These are phyloP conservation scores for Leptopilina myrica DNA, from an alignment of 2,888 invertebrate species.

Conservation along the genomic window DNA sequence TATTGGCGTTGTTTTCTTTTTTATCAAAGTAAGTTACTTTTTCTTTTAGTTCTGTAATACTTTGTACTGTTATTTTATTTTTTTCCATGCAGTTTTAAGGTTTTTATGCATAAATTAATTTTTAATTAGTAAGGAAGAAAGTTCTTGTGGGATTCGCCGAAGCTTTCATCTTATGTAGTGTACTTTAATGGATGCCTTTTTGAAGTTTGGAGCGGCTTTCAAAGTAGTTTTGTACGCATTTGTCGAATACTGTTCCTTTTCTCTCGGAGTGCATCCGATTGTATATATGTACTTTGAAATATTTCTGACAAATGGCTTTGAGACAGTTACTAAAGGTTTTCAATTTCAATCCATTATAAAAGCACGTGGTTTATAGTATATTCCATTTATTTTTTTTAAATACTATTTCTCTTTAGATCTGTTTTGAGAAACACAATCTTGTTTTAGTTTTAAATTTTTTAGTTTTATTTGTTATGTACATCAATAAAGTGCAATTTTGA, in stretches of 20 bases:
- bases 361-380: background rate
- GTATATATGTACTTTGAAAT: conserved; percentile 22
- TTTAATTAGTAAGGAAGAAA: conserved; percentile 5
- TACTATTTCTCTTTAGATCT: too few relatives aligned
- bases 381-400: too few relatives aligned
- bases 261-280: background rate
- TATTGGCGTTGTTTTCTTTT: too few relatives aligned
- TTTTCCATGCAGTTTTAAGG: background rate
- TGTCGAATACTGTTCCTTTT: conserved; percentile 14
- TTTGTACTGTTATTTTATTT: too few relatives aligned
- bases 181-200: conserved; percentile 25
- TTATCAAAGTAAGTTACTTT: too few relatives aligned
- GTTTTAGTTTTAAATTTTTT: too few relatives aligned
- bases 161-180: background rate
- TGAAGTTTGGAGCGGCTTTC: background rate
- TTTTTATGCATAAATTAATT: background rate
- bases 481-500: too few relatives aligned
- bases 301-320: conserved; percentile 24
- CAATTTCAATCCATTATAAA: background rate
- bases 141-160: conserved; percentile 8
- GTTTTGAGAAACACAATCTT: too few relatives aligned
- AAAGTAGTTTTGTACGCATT: conserved; percentile 12
- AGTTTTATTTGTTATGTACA: too few relatives aligned
- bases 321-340: conserved; percentile 16
- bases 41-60: too few relatives aligned